Evolutionary conservation across 2,797 vertebrate genomes (phyloP).

Genomic region (Pachyuromys duprasi): DNA sequence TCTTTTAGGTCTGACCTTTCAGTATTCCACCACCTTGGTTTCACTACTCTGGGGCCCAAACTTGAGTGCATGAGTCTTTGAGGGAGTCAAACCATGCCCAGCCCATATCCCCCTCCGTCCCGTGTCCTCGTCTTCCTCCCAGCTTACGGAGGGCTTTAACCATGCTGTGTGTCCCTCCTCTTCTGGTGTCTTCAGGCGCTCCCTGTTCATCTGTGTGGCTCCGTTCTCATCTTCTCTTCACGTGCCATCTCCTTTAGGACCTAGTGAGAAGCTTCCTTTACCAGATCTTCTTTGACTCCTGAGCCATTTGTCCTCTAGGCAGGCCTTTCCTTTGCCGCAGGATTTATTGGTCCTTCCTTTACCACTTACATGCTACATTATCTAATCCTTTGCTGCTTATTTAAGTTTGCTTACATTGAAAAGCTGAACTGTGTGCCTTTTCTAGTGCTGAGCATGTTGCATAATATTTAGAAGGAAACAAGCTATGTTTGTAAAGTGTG

Average conservation of each 20-base stretch:
- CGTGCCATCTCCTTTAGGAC: background rate
- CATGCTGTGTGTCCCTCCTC: background rate
- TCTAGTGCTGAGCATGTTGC: background rate
- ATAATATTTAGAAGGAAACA: background rate
- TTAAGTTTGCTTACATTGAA: background rate
- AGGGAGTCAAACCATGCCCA: background rate
- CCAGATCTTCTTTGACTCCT: background rate
- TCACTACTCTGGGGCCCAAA: background rate
- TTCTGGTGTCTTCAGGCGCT: background rate
- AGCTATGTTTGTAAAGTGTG: background rate
- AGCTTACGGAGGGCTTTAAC: background rate
- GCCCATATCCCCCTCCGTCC: background rate
- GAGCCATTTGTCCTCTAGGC: background rate
- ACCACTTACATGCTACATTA: background rate
- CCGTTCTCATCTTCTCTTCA: background rate
- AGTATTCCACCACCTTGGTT: background rate
- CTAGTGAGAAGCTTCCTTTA: slow-evolving; percentile 38
- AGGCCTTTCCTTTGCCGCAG: slow-evolving; percentile 39
- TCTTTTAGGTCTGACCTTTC: background rate
- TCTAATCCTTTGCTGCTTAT: background rate
- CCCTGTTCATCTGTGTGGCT: background rate
- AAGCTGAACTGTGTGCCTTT: background rate
- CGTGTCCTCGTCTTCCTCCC: background rate
- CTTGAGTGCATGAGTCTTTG: background rate
- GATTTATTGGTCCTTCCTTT: slow-evolving; percentile 10